Base-by-base conservation (phyloP, 2,888 invertebrate genomes). In the Acrobasis consociella region DNA sequence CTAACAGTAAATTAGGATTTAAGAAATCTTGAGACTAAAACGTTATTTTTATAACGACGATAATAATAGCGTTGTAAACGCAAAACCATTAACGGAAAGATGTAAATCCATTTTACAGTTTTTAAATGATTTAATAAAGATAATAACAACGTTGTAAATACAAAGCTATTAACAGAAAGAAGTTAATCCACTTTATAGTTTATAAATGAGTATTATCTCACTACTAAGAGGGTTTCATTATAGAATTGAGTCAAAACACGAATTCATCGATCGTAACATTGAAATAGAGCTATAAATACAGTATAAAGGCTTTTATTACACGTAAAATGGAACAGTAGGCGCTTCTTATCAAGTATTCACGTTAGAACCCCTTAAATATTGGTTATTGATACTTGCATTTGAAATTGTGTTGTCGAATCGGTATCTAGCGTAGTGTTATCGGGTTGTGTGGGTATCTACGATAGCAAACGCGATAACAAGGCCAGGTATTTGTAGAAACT, bases 201-300 rank as follows among this genome's bases (percentile, higher is more conserved):
- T 46, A 17, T 16, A 15, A 38, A 56, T 39, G 9, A 38, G 5
- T 56, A 56, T 39, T 17, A 39, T n/a, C 39, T 15, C 39, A 3
- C 9, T 42, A 13, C 46, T 16, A 39, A 15, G 16, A 56, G 58
- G 42, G 17, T 22, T 58, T 22, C 42, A 58, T 46, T 39, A 39
- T 52, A 53, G 65, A 67, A 67, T 71, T 63, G 61, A 67, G 64
- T 65, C 65, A 55, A 65, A 69, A 67, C 62, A 63, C 65, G 65
- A 69, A 72, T 67, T 69, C 71, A 77, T 77, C 70, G 74, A 77
- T 78, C 70, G 69, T 69, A 67, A 69, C 64, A 70, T 69, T 69
- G 66, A 68, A 77, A 78, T 75, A 72, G 66, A 75, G 75, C 70
- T 72, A 73, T 81, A 80, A 81, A 82, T 77, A 73, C 65, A 64